Base-by-base conservation (phyloP, 2,113 vertebrate species). In the Chionis minor region DNA sequence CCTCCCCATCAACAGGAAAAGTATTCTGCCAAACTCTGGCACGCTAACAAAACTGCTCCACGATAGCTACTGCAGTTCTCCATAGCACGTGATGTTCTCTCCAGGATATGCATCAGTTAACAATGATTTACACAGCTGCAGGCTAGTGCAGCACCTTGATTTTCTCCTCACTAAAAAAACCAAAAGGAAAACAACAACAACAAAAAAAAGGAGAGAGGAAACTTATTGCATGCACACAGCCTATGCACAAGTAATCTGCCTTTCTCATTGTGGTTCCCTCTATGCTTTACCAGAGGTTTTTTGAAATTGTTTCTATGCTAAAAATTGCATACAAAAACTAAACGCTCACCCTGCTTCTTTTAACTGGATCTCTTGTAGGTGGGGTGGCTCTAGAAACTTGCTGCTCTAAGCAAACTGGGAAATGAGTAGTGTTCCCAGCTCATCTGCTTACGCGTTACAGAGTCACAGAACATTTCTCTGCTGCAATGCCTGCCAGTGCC, bases 321-420 rank as follows among this genome's bases (percentile, higher is more conserved):
- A 90, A 87, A 84, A 73, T 11, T 6, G 8, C 8, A 33, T 42
- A 40, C 5, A 69, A 27, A 90, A 82, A 56, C 22, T 51, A 52
- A 80, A 61, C 2, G 0, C 3, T 63, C 33, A 66, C 20, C 23
- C 9, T 0, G 0, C 15, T 83, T 72, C 15, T 74, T 83, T 63
- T 63, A 74, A 44, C 14, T 40, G 8, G 27, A 44, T 21, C 32
- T 45, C 54, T 70, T 51, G 56, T 19, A 65, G 52, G 62, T 42
- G 28, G 86, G 32, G 27, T 51, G 15, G 45, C 22, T 74, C 27
- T 54, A 63, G 23, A n/a, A 91, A 82, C 47, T 44, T 7, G 3
- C 35, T 65, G 33, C 66, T 79, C 35, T 42, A 72, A 55, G 26
- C 32, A 82, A 90, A 51, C 28, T 12, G 44, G 26, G 32, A 71